phyloP scores from a whole-genome alignment of 2,797 vertebrate species.

The Catamblyrhynchus diadema region DNA sequence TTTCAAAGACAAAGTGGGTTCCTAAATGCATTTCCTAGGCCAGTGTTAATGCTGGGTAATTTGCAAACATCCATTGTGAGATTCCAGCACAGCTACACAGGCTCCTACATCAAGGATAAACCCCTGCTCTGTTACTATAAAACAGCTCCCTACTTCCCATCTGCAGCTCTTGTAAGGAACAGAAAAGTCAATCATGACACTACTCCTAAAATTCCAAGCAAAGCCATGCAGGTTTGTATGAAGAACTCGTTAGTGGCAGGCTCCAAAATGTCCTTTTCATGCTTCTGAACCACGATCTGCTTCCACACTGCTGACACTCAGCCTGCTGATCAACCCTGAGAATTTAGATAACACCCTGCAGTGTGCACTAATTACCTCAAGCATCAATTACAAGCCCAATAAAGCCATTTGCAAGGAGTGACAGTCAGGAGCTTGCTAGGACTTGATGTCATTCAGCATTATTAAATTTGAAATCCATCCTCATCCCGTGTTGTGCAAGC shows the following conservation, averaged over 20 bases:
- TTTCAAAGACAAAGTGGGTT: background rate
- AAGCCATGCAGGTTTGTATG: background rate
- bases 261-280: background rate
- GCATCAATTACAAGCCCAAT: background rate
- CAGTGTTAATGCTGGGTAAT: background rate
- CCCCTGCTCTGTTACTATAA: background rate
- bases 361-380: background rate
- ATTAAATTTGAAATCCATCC: conserved; percentile 20
- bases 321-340: background rate
- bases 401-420: background rate
- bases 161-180: background rate
- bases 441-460: background rate
- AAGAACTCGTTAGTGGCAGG: background rate
- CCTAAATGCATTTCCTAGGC: background rate
- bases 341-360: background rate
- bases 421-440: background rate
- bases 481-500: background rate
- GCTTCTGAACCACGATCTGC: background rate
- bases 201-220: background rate
- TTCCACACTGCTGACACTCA: background rate
- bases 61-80: background rate
- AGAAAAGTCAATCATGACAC: background rate
- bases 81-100: background rate
- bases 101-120: background rate
- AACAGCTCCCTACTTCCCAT: background rate